Evolutionary conservation across 2,888 invertebrate species (phyloP).

Genomic region (Chaetoderma sp.): DNA sequence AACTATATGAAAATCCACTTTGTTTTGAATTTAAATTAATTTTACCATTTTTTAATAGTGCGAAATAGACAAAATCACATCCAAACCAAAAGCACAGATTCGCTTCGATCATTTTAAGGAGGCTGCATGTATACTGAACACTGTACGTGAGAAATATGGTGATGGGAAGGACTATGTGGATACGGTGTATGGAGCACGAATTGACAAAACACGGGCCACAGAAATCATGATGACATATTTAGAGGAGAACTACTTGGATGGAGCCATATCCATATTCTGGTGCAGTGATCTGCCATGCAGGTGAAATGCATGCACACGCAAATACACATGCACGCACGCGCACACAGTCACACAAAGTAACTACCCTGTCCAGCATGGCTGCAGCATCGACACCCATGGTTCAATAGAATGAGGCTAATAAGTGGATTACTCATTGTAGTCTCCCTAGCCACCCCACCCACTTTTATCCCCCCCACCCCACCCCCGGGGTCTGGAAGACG

Average conservation of each 20-base stretch:
- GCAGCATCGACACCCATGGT: no score
- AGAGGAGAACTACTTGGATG: constrained; percentile 35
- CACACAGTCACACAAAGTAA: constrained; percentile 1
- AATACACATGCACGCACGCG: neutral
- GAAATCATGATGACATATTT: neutral
- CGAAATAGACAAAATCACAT: constrained; percentile 47
- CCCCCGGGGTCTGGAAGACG: no score
- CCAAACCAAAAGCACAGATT: constrained; percentile 54
- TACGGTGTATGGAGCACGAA: constrained; percentile 52
- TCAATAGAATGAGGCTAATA: no score
- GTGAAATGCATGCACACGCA: no score
- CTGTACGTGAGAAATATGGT: constrained; percentile 56
- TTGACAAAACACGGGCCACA: constrained; percentile 35
- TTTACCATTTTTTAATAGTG: no score
- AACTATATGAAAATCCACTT: no score
- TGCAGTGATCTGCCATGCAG: constrained; percentile 62
- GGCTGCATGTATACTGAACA: constrained; percentile 57
- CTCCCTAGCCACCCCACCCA: no score
- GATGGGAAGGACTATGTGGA: constrained; percentile 55
- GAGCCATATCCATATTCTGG: constrained; percentile 63
- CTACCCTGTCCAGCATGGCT: no score
- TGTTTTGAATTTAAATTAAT: no score
- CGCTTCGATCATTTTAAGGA: constrained; percentile 58
- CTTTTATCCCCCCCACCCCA: no score
- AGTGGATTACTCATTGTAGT: no score